Percentiles rank a stretch among this genome's conserved stretches.
These are phyloP conservation scores for Gambelia wislizenii DNA, from an alignment of 2,797 vertebrate species.

Conservation along the genomic window DNA sequence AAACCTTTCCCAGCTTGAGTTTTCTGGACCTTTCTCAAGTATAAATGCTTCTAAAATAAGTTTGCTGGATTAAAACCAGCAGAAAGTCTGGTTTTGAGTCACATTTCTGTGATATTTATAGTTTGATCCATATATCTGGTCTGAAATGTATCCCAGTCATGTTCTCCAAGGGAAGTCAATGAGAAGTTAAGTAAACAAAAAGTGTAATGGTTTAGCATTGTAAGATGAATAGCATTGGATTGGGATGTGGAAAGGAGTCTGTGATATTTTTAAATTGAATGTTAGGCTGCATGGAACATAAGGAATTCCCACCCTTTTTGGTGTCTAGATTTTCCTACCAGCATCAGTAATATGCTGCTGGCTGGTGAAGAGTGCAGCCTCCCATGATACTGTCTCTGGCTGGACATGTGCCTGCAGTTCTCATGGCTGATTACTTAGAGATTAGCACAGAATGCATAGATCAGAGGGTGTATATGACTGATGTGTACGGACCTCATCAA, in stretches of 20 bases:
- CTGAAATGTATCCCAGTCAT: background rate
- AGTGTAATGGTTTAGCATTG: background rate
- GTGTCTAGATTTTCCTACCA: background rate
- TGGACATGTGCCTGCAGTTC: background rate
- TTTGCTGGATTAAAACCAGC: background rate
- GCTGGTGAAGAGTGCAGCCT: background rate
- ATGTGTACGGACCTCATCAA: background rate
- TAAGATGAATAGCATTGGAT: background rate
- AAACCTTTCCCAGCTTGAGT: background rate
- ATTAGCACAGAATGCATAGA: background rate
- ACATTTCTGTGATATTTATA: conserved; percentile 20
- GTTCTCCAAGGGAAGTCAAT: background rate
- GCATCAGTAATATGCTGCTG: background rate
- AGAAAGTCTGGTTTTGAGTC: background rate
- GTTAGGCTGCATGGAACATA: background rate
- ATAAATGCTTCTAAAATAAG: conserved; percentile 9
- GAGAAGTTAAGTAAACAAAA: background rate
- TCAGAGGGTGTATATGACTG: background rate
- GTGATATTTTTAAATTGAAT: background rate
- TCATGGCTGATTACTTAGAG: background rate
- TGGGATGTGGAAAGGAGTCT: background rate
- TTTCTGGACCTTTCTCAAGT: background rate
- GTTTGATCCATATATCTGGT: conserved; percentile 7
- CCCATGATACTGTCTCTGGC: background rate
- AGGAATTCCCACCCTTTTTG: background rate